These are phyloP conservation scores for Trachelus stipa DNA, from an alignment of 2,888 invertebrate species.

Conservation along the genomic window DNA sequence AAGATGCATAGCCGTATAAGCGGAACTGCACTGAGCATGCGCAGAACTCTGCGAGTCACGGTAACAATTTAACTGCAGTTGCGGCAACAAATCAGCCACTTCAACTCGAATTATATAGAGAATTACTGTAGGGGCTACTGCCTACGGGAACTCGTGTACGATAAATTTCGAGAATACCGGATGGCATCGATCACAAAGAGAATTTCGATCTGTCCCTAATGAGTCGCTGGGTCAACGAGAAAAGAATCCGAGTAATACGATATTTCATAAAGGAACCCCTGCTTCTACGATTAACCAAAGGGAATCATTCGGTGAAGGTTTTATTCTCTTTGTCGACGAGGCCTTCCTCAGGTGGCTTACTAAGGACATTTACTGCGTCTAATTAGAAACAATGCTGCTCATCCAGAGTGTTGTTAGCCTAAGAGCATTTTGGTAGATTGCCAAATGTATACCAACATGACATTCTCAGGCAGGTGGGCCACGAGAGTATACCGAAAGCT, in stretches of 20 bases:
- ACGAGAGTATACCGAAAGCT: background rate
- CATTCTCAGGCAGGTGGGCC: background rate
- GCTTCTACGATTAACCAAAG: background rate
- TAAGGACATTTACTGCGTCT: background rate
- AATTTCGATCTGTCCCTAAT: background rate
- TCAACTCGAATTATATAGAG: conserved; percentile 25
- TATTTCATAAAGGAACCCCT: background rate
- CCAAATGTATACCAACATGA: background rate
- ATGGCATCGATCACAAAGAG: background rate
- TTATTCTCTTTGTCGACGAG: background rate
- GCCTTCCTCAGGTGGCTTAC: background rate
- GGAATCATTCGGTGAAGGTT: background rate
- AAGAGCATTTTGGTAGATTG: background rate
- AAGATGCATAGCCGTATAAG: background rate
- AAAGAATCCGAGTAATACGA: background rate
- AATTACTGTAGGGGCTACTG: background rate
- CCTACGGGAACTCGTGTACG: background rate
- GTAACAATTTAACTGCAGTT: conserved; percentile 17
- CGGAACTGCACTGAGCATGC: background rate
- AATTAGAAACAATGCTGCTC: background rate
- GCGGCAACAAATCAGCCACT: conserved; percentile 14
- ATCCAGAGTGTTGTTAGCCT: background rate
- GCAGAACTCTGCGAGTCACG: background rate
- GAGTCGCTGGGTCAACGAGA: background rate
- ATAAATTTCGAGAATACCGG: background rate